Percentiles rank a stretch among this genome's conserved stretches.
phyloP scores from a whole-genome alignment of 2,888 invertebrate genomes.

The Ceramica pisi region DNA sequence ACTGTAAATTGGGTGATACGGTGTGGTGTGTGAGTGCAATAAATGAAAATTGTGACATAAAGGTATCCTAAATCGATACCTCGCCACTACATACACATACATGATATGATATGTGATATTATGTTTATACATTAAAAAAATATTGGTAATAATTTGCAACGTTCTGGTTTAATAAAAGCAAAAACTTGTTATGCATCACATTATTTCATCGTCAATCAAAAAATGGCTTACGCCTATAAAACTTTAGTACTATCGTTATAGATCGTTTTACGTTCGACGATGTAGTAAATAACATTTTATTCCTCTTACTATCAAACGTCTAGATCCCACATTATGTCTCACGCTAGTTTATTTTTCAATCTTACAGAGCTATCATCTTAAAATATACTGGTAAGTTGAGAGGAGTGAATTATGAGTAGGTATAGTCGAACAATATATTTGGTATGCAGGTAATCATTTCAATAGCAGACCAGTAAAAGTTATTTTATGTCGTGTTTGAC shows the following conservation, averaged over 20 bases:
- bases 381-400: conserved; percentile 8
- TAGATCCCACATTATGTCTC: conserved; percentile 47
- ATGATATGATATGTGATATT: too few species aligned
- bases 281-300: conserved; percentile 41
- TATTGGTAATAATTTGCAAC: not conserved
- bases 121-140: too few species aligned
- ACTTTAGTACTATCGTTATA: conserved; percentile 37
- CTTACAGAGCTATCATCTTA: conserved; percentile 33
- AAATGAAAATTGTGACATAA: too few species aligned
- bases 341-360: conserved; percentile 55
- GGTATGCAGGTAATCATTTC: not conserved
- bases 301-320: conserved; percentile 37
- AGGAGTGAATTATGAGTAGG: conserved; percentile 17
- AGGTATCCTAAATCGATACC: too few species aligned
- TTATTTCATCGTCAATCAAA: conserved; percentile 33
- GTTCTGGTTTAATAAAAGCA: not conserved
- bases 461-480: too few species aligned
- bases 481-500: too few species aligned
- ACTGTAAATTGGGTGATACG: too few species aligned
- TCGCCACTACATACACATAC: too few species aligned
- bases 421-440: not conserved
- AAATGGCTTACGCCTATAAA: conserved; percentile 37
- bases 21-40: too few species aligned
- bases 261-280: conserved; percentile 34
- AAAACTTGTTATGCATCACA: not conserved